Evolutionary conservation across 2,113 vertebrate species (phyloP).

Genomic region (Lonchura striata): DNA sequence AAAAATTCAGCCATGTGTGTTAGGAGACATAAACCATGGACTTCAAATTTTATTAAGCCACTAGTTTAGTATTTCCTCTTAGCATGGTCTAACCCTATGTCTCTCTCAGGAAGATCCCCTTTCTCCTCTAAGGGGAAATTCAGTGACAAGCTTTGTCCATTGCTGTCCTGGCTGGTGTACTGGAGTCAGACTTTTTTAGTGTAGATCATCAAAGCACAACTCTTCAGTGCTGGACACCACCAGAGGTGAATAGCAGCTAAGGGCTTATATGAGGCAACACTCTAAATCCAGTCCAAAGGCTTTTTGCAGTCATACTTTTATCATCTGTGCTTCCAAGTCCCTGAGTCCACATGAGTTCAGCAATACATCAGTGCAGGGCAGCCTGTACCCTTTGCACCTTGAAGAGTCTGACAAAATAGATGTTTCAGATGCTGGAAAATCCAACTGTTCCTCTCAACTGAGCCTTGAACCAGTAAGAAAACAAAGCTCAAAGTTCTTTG

Average conservation of each 20-base stretch:
- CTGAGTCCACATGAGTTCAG: background rate
- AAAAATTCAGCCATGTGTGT: background rate
- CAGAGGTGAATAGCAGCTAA: background rate
- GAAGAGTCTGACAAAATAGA: background rate
- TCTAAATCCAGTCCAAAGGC: background rate
- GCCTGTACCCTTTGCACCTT: background rate
- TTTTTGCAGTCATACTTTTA: background rate
- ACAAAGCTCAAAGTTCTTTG: background rate
- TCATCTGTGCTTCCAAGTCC: background rate
- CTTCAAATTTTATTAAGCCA: background rate
- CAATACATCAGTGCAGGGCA: background rate
- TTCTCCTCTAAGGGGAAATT: background rate
- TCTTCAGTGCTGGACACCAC: background rate
- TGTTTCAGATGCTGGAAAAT: background rate
- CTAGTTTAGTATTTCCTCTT: background rate
- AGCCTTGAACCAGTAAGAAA: background rate
- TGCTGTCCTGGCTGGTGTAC: background rate
- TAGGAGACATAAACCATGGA: background rate
- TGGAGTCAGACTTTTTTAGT: background rate
- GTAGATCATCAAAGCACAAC: background rate
- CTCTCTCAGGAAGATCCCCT: background rate
- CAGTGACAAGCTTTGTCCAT: background rate
- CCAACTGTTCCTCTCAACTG: background rate
- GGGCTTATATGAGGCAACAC: background rate
- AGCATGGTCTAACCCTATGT: background rate